A percentile compares a stretch with the other conserved stretches of the same genome.
These are phyloP conservation scores for Oxytorus armatus DNA, from an alignment of 2,888 invertebrate genomes.

Conservation along the genomic window DNA sequence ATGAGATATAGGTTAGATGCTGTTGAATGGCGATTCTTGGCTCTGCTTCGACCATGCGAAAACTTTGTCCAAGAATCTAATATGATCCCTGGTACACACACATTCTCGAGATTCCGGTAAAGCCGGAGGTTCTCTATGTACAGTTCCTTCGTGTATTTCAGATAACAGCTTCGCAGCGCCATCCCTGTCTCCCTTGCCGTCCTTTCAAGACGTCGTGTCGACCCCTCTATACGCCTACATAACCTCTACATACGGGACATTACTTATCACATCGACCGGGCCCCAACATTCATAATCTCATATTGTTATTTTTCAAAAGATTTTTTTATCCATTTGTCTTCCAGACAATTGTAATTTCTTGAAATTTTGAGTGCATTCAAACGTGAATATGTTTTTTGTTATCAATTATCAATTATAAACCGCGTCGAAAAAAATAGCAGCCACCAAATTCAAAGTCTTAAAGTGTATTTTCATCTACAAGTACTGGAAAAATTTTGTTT, in stretches of 20 bases:
- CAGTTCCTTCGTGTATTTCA: constrained; percentile 6
- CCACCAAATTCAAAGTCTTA: too few relatives aligned
- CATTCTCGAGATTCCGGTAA: constrained; percentile 80
- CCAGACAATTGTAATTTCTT: too few relatives aligned
- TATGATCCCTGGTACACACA: constrained; percentile 82
- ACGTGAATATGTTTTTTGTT: too few relatives aligned
- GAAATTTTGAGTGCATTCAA: too few relatives aligned
- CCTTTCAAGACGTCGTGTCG: not conserved
- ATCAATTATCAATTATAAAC: too few relatives aligned
- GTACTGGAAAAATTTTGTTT: too few relatives aligned
- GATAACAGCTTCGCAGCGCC: constrained; percentile 9
- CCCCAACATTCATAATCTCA: not conserved
- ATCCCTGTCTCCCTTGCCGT: not conserved
- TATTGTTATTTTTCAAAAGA: not conserved
- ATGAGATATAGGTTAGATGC: constrained; percentile 53
- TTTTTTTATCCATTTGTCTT: not conserved
- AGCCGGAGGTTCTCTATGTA: constrained; percentile 67
- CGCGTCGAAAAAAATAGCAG: too few relatives aligned
- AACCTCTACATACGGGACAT: constrained; percentile 4
- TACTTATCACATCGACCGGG: not conserved
- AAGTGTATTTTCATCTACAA: too few relatives aligned
- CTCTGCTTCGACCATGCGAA: constrained; percentile 80
- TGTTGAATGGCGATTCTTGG: constrained; percentile 74
- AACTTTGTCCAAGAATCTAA: constrained; percentile 84
- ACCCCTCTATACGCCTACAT: not conserved